Evolutionary conservation across 2,113 vertebrate species (phyloP).

Genomic region (Himantopus leucocephalus): DNA sequence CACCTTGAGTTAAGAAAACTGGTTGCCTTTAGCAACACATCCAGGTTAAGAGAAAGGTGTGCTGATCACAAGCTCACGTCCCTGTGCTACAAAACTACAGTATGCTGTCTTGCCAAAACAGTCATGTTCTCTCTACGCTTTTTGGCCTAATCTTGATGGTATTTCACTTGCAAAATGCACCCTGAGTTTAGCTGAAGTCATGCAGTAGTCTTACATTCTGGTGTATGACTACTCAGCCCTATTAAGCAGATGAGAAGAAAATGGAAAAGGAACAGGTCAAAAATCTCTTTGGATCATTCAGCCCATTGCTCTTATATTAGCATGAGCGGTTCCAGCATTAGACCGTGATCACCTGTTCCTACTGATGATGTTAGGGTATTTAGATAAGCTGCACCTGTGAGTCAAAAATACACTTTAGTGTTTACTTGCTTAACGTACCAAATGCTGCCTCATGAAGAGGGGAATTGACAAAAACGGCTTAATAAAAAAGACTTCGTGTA

Average conservation of each 20-base stretch:
- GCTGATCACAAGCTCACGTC: neutral
- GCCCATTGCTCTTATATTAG: neutral
- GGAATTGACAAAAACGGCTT: neutral
- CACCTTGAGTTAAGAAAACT: neutral
- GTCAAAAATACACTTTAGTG: neutral
- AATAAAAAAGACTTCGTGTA: neutral
- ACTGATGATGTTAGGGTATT: neutral
- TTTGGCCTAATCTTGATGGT: neutral
- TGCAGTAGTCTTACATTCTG: neutral
- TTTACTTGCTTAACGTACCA: neutral
- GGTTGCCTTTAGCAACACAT: conserved; percentile 7
- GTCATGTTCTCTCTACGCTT: neutral
- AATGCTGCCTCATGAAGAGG: neutral
- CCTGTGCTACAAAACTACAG: neutral
- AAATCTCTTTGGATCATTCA: neutral
- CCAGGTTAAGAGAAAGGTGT: neutral
- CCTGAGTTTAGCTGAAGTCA: neutral
- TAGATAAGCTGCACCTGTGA: neutral
- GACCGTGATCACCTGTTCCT: neutral
- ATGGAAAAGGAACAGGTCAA: neutral
- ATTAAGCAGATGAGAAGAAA: conserved; percentile 5
- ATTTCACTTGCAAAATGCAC: neutral
- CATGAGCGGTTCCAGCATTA: neutral
- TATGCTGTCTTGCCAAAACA: neutral
- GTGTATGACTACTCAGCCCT: neutral